Percentiles rank a stretch among this genome's conserved stretches.
These are phyloP conservation scores for Capitulum mitella DNA, from an alignment of 2,888 invertebrate genomes.

Conservation along the genomic window DNA sequence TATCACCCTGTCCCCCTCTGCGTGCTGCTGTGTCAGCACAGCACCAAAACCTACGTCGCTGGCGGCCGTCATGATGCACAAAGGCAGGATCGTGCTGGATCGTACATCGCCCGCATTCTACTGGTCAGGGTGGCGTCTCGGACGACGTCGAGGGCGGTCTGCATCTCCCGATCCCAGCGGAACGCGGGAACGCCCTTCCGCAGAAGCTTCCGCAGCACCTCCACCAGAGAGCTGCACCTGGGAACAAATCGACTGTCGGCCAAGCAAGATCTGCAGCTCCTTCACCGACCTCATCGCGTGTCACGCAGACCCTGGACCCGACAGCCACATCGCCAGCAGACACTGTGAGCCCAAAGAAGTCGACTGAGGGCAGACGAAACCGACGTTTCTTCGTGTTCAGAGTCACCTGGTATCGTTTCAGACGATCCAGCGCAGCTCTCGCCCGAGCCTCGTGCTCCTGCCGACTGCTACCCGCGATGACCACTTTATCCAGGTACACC, in stretches of 20 bases:
- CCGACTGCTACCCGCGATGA: too few species aligned
- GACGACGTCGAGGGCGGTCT: not conserved
- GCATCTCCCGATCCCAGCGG: not conserved
- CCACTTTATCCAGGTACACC: too few species aligned
- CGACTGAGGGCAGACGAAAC: too few species aligned
- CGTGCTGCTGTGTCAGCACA: not conserved
- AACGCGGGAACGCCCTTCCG: not conserved
- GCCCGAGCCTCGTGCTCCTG: too few species aligned
- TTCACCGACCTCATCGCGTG: not conserved
- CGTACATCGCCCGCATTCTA: not conserved
- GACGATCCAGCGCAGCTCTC: too few species aligned
- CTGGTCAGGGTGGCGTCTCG: not conserved
- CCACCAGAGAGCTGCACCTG: not conserved
- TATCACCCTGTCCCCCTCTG: not conserved
- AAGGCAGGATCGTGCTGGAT: not conserved
- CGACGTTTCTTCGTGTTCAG: too few species aligned
- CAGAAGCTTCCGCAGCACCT: not conserved
- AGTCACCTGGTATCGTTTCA: too few species aligned
- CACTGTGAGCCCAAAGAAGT: too few species aligned
- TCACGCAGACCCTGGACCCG: not conserved
- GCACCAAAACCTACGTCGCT: not conserved
- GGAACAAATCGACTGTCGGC: not conserved
- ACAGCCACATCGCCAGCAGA: not conserved
- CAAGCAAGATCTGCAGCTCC: not conserved
- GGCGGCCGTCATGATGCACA: not conserved